A percentile compares a stretch with the other conserved stretches of the same genome.
Evolutionary conservation across 2,113 vertebrate genomes (phyloP).

Genomic region (Caloenas nicobarica): DNA sequence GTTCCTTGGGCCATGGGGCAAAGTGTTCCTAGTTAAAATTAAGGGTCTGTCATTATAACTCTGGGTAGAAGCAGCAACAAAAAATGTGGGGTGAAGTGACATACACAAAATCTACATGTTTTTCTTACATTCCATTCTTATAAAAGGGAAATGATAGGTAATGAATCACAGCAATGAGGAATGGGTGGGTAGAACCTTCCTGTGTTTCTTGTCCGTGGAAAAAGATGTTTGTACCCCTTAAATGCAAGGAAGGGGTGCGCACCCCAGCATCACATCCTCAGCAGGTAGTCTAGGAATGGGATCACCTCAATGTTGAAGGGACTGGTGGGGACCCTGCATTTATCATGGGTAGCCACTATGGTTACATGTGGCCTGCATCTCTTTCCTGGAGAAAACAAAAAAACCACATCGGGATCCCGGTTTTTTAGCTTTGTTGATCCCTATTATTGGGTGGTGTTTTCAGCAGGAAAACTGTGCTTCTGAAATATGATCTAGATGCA

Average conservation of each 20-base stretch:
- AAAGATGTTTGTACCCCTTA: neutral
- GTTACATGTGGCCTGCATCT: neutral
- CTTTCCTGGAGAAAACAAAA: neutral
- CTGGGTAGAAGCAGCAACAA: neutral
- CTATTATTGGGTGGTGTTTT: neutral
- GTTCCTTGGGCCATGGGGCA: neutral
- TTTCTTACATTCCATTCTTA: neutral
- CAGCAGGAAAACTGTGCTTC: neutral
- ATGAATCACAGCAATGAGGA: neutral
- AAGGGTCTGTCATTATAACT: neutral
- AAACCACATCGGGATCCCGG: neutral
- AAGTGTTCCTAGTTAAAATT: neutral
- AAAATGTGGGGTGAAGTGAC: neutral
- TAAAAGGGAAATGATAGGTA: neutral
- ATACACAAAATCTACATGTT: no score
- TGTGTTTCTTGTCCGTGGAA: neutral
- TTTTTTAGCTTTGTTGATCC: neutral
- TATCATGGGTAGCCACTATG: rapidly evolving
- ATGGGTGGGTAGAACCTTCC: neutral
- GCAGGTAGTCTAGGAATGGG: neutral
- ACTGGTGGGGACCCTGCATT: neutral
- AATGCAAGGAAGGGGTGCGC: neutral
- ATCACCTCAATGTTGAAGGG: neutral
- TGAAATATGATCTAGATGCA: neutral
- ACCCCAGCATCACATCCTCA: neutral